Conservation (phyloP, 2,888 invertebrate genomes). For the Mamestra brassicae region DNA sequence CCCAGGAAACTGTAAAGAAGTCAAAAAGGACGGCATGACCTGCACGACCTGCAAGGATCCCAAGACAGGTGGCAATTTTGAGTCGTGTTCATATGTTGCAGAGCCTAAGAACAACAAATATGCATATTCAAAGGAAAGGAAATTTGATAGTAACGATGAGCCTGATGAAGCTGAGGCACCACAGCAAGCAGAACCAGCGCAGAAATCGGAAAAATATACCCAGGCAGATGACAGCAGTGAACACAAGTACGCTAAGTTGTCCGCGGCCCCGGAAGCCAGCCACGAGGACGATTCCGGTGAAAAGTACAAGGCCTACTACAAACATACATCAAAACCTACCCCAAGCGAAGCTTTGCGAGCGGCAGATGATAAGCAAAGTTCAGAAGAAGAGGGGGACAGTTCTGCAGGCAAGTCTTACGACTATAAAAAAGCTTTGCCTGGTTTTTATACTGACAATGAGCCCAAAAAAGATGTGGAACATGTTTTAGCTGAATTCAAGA, state of each 20-base stretch:
- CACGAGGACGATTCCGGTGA: slow-evolving; percentile 78
- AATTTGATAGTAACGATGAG: slow-evolving; percentile 91
- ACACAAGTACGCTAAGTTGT: slow-evolving; percentile 76
- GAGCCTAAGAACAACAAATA: slow-evolving; percentile 94
- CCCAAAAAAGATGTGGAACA: slow-evolving; percentile 93
- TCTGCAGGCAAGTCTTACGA: slow-evolving; percentile 82
- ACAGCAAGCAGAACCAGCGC: slow-evolving; percentile 81
- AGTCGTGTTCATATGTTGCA: slow-evolving; percentile 95
- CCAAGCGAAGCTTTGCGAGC: slow-evolving; percentile 83
- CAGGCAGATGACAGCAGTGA: slow-evolving; percentile 76
- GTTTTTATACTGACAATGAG: slow-evolving; percentile 89
- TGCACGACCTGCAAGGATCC: slow-evolving; percentile 94
- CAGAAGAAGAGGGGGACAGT: slow-evolving; percentile 79
- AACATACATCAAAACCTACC: slow-evolving; percentile 82
- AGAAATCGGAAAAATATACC: slow-evolving; percentile 81
- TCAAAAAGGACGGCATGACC: slow-evolving; percentile 92
- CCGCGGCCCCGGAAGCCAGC: slow-evolving; percentile 71
- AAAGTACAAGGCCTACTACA: slow-evolving; percentile 86
- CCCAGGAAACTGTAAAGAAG: slow-evolving; percentile 92
- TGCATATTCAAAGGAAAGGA: slow-evolving; percentile 92
- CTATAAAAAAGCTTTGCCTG: slow-evolving; percentile 87
- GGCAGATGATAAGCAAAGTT: slow-evolving; percentile 77
- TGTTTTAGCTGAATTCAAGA: slow-evolving; percentile 93
- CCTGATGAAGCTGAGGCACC: slow-evolving; percentile 87
- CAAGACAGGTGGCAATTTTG: slow-evolving; percentile 94